Base-by-base conservation (phyloP, 1,140 invertebrate genomes). In the Ceratina japonica region DNA sequence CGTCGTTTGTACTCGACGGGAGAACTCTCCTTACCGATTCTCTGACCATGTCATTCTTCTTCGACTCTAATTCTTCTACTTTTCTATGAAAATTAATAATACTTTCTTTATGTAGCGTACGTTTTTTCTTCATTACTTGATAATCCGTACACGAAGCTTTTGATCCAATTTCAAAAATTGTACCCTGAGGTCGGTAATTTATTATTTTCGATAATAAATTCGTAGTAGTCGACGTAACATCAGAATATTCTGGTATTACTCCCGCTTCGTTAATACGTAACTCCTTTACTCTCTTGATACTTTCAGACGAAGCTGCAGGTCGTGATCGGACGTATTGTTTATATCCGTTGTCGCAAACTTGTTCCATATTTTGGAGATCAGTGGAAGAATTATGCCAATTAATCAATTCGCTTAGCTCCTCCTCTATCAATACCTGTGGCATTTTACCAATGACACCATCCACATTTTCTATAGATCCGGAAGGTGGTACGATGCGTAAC, bases 101-200 rank as follows among this genome's bases (percentile, higher is more conserved):
- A 62, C 91, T 93, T n/a, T 94, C 89, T 86, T 95, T 93, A 90
- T 96, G 93, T 89, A 94, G 92, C 79, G 93, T 85, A 66, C 96
- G 93, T 90, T 96, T 96, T 16, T 93, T 91, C 91, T 96, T 96
- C 96, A 96, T 96, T 0, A 95, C 93, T 68, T 94, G 84, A 84
- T 95, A 95, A 87, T 95, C 95, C 1, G 93, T 92, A 0, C 96
- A 97, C 80, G 97, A 97, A 72, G 95, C 95, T 75, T 96, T 97
- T 8, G 94, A 94, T 74, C 97, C 96, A 37, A 99, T 94, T 93
- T 99, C 98, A 93, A 99, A 98, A 86, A 99, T 96, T 13, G 98
- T 99, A 97, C 96, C 95, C 88, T 95, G 95, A 1, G 97, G 97
- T 86, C 95, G 94, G 87, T 97, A 99, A 78, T 93, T 95, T 83